phyloP scores from a whole-genome alignment of 2,797 vertebrate species.

The Paratrypauchen microcephalus region DNA sequence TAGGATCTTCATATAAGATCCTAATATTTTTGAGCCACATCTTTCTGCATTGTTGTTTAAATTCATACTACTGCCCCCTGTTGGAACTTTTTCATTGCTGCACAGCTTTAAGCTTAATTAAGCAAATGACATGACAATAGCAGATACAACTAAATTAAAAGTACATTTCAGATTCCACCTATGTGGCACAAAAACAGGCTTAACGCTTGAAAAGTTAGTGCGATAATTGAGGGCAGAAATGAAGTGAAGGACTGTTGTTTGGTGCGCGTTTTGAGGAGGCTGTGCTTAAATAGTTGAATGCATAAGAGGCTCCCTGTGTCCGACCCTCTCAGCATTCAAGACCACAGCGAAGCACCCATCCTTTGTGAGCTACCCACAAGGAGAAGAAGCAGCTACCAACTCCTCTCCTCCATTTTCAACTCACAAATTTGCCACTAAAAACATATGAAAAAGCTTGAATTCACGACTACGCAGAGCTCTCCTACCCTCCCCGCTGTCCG shows the following conservation, averaged over 20 bases:
- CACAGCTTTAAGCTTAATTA: background rate
- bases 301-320: conserved; percentile 78
- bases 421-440: conserved; percentile 52
- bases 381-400: conserved; percentile 36
- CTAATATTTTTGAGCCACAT: background rate
- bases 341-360: conserved; percentile 71
- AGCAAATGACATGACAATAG: background rate
- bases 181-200: background rate
- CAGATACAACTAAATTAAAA: background rate
- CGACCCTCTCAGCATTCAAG: conserved; percentile 78
- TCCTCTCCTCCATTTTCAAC: conserved; percentile 48
- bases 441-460: conserved; percentile 66
- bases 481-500: conserved; percentile 29
- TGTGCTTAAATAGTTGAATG: conserved; percentile 72
- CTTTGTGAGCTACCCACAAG: conserved; percentile 70
- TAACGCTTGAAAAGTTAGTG: conserved; percentile 31
- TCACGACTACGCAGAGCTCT: conserved; percentile 58
- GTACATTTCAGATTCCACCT: background rate
- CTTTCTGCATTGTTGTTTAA: background rate
- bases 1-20: background rate
- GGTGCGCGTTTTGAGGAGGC: conserved; percentile 61
- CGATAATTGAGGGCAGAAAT: conserved; percentile 40
- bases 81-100: background rate
- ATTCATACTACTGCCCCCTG: background rate
- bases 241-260: conserved; percentile 46